Percentiles rank a stretch among this genome's conserved stretches.
Evolutionary conservation across 1,140 invertebrate genomes (phyloP).

Genomic region (Ylistrum balloti): DNA sequence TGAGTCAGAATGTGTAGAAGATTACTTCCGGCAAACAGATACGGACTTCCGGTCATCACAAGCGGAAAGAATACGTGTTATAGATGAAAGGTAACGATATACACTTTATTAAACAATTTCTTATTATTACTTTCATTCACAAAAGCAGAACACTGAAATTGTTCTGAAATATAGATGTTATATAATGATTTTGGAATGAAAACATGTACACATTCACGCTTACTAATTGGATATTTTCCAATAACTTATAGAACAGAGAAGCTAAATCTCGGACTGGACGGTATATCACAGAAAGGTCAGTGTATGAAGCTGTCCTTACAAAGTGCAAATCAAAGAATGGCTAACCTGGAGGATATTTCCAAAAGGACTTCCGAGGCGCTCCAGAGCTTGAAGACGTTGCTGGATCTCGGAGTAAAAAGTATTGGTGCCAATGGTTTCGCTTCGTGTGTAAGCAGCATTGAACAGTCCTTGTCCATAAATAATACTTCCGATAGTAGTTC

Average conservation of each 20-base stretch:
- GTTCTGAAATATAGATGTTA: no score
- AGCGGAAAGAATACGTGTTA: conserved; percentile 14
- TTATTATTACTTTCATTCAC: no score
- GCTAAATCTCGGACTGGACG: neutral
- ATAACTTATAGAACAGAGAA: neutral
- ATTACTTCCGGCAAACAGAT: conserved; percentile 91
- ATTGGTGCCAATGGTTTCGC: neutral
- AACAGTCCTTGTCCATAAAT: neutral
- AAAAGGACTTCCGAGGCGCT: neutral
- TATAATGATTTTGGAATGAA: no score
- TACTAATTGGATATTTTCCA: no score
- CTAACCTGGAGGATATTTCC: neutral
- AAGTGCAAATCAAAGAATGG: neutral
- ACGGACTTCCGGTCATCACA: conserved; percentile 90
- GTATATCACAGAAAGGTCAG: neutral
- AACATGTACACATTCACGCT: no score
- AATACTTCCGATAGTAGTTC: neutral
- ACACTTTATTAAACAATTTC: no score
- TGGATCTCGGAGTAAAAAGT: neutral
- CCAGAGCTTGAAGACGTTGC: neutral
- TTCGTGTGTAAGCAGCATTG: neutral
- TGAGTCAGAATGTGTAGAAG: conserved; percentile 95
- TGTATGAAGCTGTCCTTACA: neutral
- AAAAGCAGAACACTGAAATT: no score
- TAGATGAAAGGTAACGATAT: conserved; percentile 29